phyloP scores from a whole-genome alignment of 2,888 invertebrate genomes.

The Liopterus haemorrhoidalis region DNA sequence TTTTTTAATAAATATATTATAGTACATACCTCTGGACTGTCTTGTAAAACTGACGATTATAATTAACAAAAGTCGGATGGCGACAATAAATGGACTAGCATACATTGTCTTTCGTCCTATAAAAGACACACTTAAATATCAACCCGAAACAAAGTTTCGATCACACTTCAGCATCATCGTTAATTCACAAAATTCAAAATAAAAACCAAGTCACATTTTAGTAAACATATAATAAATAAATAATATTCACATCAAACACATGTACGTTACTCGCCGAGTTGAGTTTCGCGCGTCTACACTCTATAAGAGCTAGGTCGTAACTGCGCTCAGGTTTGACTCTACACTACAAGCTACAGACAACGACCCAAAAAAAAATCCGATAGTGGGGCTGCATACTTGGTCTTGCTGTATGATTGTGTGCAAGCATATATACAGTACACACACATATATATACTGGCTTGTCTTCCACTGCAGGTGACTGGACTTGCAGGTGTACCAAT shows the following conservation, averaged over 20 bases:
- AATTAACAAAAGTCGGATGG: too few relatives aligned
- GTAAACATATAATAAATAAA: constrained; percentile 1
- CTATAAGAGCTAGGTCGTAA: background rate
- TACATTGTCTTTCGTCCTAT: too few relatives aligned
- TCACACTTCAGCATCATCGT: background rate
- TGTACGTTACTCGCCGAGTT: background rate
- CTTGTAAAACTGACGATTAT: too few relatives aligned
- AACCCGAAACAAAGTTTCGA: constrained; percentile 6
- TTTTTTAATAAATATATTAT: too few relatives aligned
- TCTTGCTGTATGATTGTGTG: too few relatives aligned
- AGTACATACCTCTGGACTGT: too few relatives aligned
- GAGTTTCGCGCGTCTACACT: background rate
- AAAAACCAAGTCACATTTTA: background rate
- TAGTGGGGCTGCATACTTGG: background rate
- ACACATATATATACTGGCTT: too few relatives aligned
- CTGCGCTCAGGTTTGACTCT: background rate
- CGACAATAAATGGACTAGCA: too few relatives aligned
- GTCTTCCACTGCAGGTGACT: constrained; percentile 7
- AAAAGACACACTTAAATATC: too few relatives aligned
- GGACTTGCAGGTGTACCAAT: too few relatives aligned
- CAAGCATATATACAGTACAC: too few relatives aligned
- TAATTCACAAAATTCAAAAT: constrained; percentile 3
- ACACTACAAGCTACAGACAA: constrained; percentile 4
- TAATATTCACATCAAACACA: constrained; percentile 1
- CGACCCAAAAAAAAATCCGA: constrained; percentile 8